phyloP scores from a whole-genome alignment of 2,888 invertebrate species.

The Bruchidius siliquastri region DNA sequence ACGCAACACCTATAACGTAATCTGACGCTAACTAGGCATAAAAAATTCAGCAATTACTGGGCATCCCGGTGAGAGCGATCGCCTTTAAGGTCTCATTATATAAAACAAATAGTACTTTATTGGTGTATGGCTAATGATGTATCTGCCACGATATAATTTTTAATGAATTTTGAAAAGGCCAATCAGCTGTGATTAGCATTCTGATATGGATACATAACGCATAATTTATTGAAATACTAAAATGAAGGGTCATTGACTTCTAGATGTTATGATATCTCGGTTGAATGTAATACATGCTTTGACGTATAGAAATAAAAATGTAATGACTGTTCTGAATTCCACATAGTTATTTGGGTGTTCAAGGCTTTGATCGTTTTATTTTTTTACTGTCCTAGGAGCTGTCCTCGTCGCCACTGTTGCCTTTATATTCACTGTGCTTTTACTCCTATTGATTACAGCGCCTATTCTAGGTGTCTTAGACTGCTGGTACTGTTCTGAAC shows the following conservation, averaged over 20 bases:
- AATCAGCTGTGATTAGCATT: not conserved
- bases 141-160: not conserved
- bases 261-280: not conserved
- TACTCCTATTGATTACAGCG: no score
- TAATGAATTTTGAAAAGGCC: not conserved
- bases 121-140: not conserved
- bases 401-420: no score
- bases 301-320: no score
- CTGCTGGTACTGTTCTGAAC: no score
- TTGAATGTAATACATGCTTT: not conserved
- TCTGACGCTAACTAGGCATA: slow-evolving; percentile 1
- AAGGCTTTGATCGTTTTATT: no score
- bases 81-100: not conserved
- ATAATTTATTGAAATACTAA: not conserved
- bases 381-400: no score
- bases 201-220: not conserved
- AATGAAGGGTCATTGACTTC: not conserved
- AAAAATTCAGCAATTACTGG: slow-evolving; percentile 2
- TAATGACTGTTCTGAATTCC: no score
- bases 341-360: no score
- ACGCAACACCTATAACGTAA: not conserved
- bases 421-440: no score
- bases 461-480: no score
- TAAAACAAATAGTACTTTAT: not conserved
- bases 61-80: not conserved